A percentile compares a stretch with the other conserved stretches of the same genome.
phyloP scores from a whole-genome alignment of 2,113 vertebrate genomes.

The Chlorodrepanis virens region DNA sequence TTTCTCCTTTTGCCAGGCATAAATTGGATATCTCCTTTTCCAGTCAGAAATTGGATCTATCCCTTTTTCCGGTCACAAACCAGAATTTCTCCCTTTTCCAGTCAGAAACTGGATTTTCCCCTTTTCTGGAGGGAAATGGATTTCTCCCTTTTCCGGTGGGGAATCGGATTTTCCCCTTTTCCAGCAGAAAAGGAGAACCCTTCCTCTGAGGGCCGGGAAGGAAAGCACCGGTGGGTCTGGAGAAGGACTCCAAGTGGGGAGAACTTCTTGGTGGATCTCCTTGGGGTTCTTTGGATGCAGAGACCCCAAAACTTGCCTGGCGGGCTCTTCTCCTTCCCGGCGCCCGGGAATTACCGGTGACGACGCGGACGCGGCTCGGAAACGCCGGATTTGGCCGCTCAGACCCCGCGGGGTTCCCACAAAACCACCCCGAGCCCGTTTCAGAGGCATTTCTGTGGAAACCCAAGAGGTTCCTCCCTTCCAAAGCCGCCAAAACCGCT shows the following conservation, averaged over 20 bases:
- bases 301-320: not conserved
- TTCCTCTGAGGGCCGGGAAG: not conserved
- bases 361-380: rapidly evolving
- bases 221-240: not conserved
- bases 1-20: too few relatives aligned
- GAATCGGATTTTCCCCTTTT: rapidly evolving
- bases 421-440: not conserved
- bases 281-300: not conserved
- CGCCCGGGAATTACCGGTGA: rapidly evolving
- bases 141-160: not conserved
- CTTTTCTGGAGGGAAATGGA: rapidly evolving
- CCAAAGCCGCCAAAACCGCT: not conserved
- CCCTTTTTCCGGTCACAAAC: not conserved
- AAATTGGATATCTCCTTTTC: not conserved
- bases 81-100: not conserved
- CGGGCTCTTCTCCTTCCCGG: not conserved
- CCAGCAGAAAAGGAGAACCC: rapidly evolving
- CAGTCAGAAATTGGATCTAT: rapidly evolving
- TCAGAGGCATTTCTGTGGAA: not conserved
- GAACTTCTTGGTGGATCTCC: not conserved
- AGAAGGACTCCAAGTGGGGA: not conserved
- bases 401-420: not conserved
- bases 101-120: not conserved
- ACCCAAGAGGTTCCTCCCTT: not conserved
- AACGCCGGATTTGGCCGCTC: not conserved